Percentiles rank a stretch among this genome's conserved stretches.
Evolutionary conservation across 2,113 vertebrate genomes (phyloP).

Genomic region (Forbesichthys papilliferus): DNA sequence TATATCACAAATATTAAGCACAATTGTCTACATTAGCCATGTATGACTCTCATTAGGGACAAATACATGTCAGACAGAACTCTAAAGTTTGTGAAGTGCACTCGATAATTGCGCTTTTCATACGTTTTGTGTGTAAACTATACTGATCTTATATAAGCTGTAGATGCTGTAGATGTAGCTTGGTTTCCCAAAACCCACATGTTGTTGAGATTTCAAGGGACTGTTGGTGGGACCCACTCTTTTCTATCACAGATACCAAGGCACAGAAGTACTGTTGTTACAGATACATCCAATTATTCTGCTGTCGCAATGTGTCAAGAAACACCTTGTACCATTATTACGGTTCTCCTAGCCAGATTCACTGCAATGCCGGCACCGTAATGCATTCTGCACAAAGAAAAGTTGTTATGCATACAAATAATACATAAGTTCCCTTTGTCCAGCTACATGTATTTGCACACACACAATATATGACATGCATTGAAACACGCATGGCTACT

Average conservation of each 20-base stretch:
- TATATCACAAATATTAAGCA: too few species aligned
- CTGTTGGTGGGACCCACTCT: conserved; percentile 13
- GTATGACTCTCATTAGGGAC: conserved; percentile 40
- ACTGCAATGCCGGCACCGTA: too few species aligned
- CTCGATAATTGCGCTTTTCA: conserved; percentile 11
- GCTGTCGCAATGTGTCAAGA: conserved; percentile 21
- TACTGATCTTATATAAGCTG: conserved; percentile 4
- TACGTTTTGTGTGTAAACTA: conserved; percentile 24
- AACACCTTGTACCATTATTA: conserved; percentile 42
- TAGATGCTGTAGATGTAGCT: background rate
- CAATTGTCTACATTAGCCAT: conserved; percentile 16
- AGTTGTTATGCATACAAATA: conserved; percentile 51
- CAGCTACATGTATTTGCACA: conserved; percentile 17
- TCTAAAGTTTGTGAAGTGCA: conserved; percentile 15
- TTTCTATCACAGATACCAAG: conserved; percentile 31
- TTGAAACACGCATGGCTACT: conserved; percentile 6
- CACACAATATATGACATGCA: background rate
- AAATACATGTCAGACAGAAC: conserved; percentile 25
- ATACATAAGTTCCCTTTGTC: conserved; percentile 18
- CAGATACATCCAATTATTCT: conserved; percentile 44
- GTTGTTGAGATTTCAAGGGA: conserved; percentile 13
- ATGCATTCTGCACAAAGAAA: background rate
- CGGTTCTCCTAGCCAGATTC: conserved; percentile 25
- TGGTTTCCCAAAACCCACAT: conserved; percentile 17
- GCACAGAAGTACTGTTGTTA: conserved; percentile 31